Evolutionary conservation across 2,113 vertebrate species (phyloP).

Genomic region (Chauna torquata): DNA sequence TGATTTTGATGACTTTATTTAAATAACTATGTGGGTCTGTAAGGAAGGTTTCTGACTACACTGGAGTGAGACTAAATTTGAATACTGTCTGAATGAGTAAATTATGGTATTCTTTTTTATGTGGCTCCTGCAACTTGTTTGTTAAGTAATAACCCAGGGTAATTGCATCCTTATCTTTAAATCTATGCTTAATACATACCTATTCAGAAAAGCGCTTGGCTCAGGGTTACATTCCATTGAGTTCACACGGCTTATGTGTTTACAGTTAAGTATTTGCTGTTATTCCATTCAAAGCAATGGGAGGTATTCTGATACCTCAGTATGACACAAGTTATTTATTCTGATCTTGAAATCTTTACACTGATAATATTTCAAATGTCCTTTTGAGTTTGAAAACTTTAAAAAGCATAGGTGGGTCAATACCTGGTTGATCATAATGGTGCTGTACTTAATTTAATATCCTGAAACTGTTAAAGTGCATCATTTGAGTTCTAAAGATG

Average conservation of each 20-base stretch:
- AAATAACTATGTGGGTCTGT: background rate
- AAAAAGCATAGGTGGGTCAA: background rate
- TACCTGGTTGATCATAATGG: background rate
- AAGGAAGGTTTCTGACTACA: slow-evolving; percentile 7
- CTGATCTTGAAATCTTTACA: background rate
- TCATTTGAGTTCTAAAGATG: background rate
- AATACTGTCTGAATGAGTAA: background rate
- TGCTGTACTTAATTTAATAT: background rate
- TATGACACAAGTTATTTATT: background rate
- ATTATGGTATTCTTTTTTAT: slow-evolving; percentile 7
- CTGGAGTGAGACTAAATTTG: slow-evolving; percentile 18
- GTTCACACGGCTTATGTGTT: background rate
- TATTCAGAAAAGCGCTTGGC: slow-evolving; percentile 30
- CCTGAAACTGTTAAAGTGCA: background rate
- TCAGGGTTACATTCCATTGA: slow-evolving; percentile 25
- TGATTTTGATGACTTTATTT: slow-evolving; percentile 28
- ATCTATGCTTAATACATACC: slow-evolving; percentile 12
- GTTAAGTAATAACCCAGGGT: background rate
- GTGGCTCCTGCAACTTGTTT: slow-evolving; percentile 42
- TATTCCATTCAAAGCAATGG: background rate
- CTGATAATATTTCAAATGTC: background rate
- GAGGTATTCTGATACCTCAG: background rate
- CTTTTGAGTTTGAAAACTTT: background rate
- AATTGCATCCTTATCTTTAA: slow-evolving; percentile 45
- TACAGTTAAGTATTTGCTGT: slow-evolving; percentile 36